Evolutionary conservation across 2,113 vertebrate genomes (phyloP).

Genomic region (Notiomystis cincta): DNA sequence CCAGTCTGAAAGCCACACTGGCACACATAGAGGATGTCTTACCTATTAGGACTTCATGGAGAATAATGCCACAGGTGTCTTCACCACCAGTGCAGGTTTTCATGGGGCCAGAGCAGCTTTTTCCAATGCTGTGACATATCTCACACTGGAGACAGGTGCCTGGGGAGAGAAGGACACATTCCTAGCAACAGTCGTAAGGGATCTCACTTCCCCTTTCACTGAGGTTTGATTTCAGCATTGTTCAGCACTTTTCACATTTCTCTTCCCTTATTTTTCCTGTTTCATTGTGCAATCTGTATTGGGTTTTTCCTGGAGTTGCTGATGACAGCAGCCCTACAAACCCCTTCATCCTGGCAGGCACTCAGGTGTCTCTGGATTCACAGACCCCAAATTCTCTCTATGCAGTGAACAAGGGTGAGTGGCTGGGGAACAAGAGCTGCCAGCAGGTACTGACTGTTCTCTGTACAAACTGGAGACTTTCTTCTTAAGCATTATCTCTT

Average conservation of each 20-base stretch:
- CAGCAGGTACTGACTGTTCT: neutral
- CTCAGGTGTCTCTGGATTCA: neutral
- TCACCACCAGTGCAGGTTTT: neutral
- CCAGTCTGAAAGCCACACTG: accelerated
- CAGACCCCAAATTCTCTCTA: neutral
- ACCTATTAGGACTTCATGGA: neutral
- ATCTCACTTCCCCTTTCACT: neutral
- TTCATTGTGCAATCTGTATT: neutral
- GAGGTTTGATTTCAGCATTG: neutral
- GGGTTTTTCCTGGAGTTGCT: neutral
- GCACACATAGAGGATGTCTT: neutral
- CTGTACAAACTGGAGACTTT: neutral
- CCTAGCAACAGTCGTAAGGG: neutral
- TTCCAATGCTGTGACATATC: slow-evolving; percentile 19
- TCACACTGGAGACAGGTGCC: slow-evolving; percentile 24
- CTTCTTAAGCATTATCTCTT: neutral
- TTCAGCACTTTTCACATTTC: neutral
- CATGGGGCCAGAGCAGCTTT: slow-evolving; percentile 1
- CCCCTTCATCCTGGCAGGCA: accelerated
- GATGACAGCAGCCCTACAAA: neutral
- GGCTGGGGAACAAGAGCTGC: neutral
- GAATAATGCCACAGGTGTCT: slow-evolving; percentile 16
- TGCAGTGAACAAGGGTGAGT: neutral
- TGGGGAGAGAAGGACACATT: neutral
- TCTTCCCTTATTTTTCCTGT: neutral